A percentile compares a stretch with the other conserved stretches of the same genome.
Conservation (phyloP, 2,113 vertebrate species). For the Otus sunia region DNA sequence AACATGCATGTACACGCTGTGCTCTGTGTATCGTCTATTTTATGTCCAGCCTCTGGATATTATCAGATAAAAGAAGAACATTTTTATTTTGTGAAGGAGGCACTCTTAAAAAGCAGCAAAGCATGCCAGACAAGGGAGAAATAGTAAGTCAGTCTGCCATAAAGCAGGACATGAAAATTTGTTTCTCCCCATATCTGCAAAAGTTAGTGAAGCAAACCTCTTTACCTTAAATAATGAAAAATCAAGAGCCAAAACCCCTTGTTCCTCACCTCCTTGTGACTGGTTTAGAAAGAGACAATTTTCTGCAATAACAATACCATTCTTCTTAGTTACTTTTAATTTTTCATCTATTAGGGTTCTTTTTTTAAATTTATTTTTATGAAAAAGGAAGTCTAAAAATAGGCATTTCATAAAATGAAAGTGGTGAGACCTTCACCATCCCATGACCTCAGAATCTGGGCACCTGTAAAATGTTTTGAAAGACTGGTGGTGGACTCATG, state of each 20-base stretch:
- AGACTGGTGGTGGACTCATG: not conserved
- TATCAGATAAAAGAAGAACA: slow-evolving; percentile 14
- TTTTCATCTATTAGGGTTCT: not conserved
- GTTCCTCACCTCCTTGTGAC: not conserved
- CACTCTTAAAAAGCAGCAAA: slow-evolving; percentile 25
- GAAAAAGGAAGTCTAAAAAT: not conserved
- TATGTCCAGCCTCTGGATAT: slow-evolving; percentile 11
- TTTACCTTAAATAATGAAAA: not conserved
- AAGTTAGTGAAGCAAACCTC: not conserved
- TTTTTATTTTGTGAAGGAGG: not conserved
- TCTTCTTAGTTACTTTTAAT: not conserved
- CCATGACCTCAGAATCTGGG: not conserved
- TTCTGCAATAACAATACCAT: not conserved
- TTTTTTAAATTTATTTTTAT: not conserved
- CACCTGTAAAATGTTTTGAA: not conserved
- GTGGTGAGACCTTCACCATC: not conserved
- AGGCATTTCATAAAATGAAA: not conserved
- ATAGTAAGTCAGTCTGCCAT: not conserved
- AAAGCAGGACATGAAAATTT: not conserved
- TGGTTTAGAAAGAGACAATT: not conserved
- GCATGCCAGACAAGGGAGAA: not conserved
- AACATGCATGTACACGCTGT: not conserved
- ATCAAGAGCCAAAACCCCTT: not conserved
- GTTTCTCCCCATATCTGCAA: not conserved
- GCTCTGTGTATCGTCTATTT: slow-evolving; percentile 31